Conservation (phyloP, 2,113 vertebrate species). For the Xenopus laevis region DNA sequence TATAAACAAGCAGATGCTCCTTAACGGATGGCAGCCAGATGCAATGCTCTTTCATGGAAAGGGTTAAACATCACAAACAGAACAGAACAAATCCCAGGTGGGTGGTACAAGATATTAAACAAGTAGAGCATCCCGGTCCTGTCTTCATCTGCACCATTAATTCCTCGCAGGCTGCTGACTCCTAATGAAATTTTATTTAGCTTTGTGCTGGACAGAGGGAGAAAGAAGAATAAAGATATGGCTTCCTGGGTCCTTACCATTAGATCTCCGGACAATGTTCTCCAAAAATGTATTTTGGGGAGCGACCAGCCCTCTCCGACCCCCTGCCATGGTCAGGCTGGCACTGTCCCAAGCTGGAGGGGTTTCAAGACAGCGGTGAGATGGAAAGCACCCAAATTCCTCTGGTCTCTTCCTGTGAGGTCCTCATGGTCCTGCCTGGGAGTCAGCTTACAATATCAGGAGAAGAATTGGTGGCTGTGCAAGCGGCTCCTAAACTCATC, state of each 20-base stretch:
- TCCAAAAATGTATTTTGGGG: constrained; percentile 95
- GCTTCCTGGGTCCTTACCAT: constrained; percentile 72
- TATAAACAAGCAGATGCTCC: too few relatives aligned
- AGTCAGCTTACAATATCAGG: constrained; percentile 51
- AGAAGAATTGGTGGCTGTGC: constrained; percentile 45
- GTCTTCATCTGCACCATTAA: constrained; percentile 2
- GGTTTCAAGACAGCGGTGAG: constrained; percentile 47
- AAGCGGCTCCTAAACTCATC: constrained; percentile 44
- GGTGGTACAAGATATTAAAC: neutral
- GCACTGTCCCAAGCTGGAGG: constrained; percentile 20
- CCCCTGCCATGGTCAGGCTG: constrained; percentile 82
- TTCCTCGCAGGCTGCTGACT: neutral
- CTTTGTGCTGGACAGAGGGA: constrained; percentile 5
- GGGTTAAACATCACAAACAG: neutral
- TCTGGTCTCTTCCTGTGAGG: constrained; percentile 46
- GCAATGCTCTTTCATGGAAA: too few relatives aligned
- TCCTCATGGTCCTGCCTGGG: constrained; percentile 63
- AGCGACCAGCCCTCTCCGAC: constrained; percentile 90
- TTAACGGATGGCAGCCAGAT: too few relatives aligned
- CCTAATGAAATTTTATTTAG: neutral
- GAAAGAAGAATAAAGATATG: neutral
- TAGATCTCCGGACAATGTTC: constrained; percentile 87
- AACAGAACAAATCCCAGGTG: neutral
- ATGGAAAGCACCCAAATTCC: constrained; percentile 48
- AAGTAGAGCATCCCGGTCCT: neutral